Base-by-base conservation (phyloP, 2,888 invertebrate genomes). In the Drosophila pegasa region DNA sequence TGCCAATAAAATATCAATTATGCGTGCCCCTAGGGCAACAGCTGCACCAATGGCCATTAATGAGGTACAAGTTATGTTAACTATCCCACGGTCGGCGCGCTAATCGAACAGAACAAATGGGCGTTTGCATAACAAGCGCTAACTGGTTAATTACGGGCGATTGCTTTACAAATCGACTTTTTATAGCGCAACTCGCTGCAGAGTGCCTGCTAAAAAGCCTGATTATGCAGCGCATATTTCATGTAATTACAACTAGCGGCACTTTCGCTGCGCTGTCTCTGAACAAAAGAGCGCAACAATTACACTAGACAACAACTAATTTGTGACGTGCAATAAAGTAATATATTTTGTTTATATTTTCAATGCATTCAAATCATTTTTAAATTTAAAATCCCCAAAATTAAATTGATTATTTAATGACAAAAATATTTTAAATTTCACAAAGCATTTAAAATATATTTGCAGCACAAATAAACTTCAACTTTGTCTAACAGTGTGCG, bases 101-200 rank as follows among this genome's bases (percentile, higher is more conserved):
- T 74, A 74, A 74, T 78, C 68, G 59, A 31, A 48, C 50, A 47
- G 38, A 66, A 55, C 56, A 57, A 73, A 75, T 80, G 63, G 64
- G 54, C 12, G 27, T 75, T 69, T 86, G 83, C 80, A 77, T 85
- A 85, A 88, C 84, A 88, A 88, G 85, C 87, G 75, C 62, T 85
- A 88, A 89, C 75, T 69, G 87, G 80, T 75, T 85, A 89, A 85
- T 89, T 86, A 73, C 78, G 40, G 12, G 67, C 71, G 89, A 85
- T 87, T 86, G 54, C 87, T 72, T 75, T 63, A 83, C 76, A 76
- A 41, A 66, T 70, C 59, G 52, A 52, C 27, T 52, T 51, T 51
- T 51, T 45, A 12, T 35, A 35, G 35, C 35, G 8, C 3, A 35
- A 3, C 35, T 16, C 12, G 50, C 3, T 38, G 31, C 27, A 38